Percentiles rank a stretch among this genome's conserved stretches.
These are phyloP conservation scores for Lophius americanus DNA, from an alignment of 2,797 vertebrate genomes.

Conservation along the genomic window DNA sequence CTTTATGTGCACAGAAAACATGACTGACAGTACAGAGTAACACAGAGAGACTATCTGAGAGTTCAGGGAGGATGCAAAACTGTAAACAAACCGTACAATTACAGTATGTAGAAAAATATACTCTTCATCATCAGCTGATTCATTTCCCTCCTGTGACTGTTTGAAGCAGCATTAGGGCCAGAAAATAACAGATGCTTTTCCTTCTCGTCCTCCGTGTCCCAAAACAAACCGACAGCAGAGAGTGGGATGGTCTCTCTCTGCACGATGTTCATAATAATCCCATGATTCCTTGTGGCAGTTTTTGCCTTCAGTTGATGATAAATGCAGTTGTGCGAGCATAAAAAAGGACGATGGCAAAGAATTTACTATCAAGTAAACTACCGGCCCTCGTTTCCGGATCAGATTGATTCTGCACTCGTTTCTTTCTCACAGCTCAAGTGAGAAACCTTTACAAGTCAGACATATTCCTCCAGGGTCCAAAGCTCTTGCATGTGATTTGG, in stretches of 20 bases:
- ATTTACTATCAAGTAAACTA: constrained; percentile 49
- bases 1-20: constrained; percentile 20
- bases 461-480: constrained; percentile 14
- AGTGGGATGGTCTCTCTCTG: constrained; percentile 32
- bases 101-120: constrained; percentile 81
- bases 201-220: not conserved
- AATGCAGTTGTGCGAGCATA: constrained; percentile 30
- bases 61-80: constrained; percentile 45
- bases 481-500: constrained; percentile 16
- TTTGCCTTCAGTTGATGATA: not conserved
- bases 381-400: not conserved
- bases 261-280: constrained; percentile 29
- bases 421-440: constrained; percentile 36
- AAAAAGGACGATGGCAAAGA: constrained; percentile 31
- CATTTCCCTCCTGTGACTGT: constrained; percentile 34
- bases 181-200: constrained; percentile 25
- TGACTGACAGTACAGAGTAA: constrained; percentile 45
- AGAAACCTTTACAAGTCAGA: constrained; percentile 12
- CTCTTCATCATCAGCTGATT: constrained; percentile 51
- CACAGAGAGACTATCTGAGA: constrained; percentile 28
- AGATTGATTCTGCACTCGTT: not conserved
- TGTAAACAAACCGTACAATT: constrained; percentile 61
- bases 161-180: constrained; percentile 54
- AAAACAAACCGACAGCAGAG: constrained; percentile 28
- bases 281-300: constrained; percentile 8